Conservation (phyloP, 2,113 vertebrate genomes). For the Amphiprion ocellaris region DNA sequence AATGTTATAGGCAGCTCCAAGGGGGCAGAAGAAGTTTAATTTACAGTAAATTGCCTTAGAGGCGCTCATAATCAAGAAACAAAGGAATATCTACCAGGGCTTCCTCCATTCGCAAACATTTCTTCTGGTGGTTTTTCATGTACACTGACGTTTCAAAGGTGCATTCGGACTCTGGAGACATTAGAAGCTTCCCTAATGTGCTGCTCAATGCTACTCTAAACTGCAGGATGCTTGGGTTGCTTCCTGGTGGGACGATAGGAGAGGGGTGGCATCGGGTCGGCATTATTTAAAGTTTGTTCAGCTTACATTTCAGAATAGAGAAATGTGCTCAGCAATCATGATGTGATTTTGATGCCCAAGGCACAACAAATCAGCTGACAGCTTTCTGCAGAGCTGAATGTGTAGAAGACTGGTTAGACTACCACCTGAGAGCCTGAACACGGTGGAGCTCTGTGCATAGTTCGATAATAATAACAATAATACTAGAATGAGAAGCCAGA, state of each 20-base stretch:
- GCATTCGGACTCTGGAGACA: conserved; percentile 25
- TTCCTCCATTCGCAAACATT: conserved; percentile 29
- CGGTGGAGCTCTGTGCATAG: neutral
- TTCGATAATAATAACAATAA: no score
- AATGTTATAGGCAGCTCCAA: conserved; percentile 39
- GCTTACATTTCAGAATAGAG: conserved; percentile 25
- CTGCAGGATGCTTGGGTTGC: neutral
- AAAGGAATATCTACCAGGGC: conserved; percentile 21
- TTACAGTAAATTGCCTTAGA: conserved; percentile 45
- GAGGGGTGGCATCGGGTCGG: conserved; percentile 26
- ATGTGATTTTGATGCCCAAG: neutral
- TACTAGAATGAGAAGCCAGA: no score
- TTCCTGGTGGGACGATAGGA: conserved; percentile 9
- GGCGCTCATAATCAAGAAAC: conserved; percentile 31
- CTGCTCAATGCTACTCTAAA: conserved; percentile 37
- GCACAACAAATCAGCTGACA: conserved; percentile 2
- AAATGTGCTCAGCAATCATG: conserved; percentile 8
- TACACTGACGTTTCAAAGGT: conserved; percentile 52
- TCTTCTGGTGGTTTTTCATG: conserved; percentile 10
- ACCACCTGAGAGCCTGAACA: neutral
- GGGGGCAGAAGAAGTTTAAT: conserved; percentile 42
- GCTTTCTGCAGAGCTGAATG: neutral
- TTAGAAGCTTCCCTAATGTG: conserved; percentile 29
- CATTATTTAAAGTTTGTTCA: conserved; percentile 55
- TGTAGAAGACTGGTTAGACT: no score